A percentile compares a stretch with the other conserved stretches of the same genome.
Conservation (phyloP, 2,113 vertebrate species). For the Mirounga angustirostris region DNA sequence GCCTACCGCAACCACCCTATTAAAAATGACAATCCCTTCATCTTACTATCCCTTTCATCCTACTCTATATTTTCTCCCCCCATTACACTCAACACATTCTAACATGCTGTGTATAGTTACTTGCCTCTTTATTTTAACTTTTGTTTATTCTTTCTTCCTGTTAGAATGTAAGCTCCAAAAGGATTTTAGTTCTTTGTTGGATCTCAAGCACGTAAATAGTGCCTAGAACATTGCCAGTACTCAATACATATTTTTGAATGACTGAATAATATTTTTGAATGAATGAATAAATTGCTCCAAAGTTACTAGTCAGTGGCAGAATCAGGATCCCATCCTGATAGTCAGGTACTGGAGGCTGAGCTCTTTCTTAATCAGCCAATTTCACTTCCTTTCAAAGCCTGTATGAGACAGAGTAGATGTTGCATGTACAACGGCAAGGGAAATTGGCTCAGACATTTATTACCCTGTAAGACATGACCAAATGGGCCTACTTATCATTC, state of each 20-base stretch:
- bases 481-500: constrained; percentile 66
- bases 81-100: not conserved
- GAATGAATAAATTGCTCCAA: not conserved
- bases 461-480: constrained; percentile 55
- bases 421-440: not conserved
- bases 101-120: not conserved
- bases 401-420: not conserved
- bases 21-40: not conserved
- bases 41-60: not conserved
- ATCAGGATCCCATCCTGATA: not conserved
- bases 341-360: not conserved
- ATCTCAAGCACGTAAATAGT: constrained; percentile 15
- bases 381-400: not conserved
- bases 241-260: constrained; percentile 1
- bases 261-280: constrained; percentile 7
- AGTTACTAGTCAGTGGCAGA: not conserved
- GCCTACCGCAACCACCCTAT: not conserved
- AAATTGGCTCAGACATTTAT: constrained; percentile 60
- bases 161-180: not conserved
- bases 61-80: not conserved
- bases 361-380: not conserved
- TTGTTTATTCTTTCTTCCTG: not conserved
- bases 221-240: not conserved
- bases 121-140: not conserved
- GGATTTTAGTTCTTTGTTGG: not conserved